Percentiles rank a stretch among this genome's conserved stretches.
Conservation (phyloP, 2,113 vertebrate species). For the Morone chrysops region DNA sequence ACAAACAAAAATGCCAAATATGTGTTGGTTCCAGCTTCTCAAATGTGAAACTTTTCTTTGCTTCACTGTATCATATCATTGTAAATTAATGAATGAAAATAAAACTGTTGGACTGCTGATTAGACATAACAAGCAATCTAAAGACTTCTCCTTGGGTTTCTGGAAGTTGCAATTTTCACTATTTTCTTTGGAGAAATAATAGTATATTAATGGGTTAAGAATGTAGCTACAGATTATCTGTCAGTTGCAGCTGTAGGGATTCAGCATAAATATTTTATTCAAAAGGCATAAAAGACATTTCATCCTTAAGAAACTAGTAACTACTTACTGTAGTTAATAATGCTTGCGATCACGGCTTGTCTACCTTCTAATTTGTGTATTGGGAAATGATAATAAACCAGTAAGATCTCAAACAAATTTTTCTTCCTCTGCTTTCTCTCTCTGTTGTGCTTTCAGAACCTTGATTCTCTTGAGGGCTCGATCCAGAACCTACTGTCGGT, state of each 20-base stretch:
- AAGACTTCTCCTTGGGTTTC: neutral
- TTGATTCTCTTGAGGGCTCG: slow-evolving; percentile 86
- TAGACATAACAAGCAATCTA: neutral
- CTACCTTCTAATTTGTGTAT: neutral
- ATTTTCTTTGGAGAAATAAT: neutral
- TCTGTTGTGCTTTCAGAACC: slow-evolving; percentile 78
- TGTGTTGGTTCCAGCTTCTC: neutral
- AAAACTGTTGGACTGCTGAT: neutral
- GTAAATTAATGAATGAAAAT: neutral
- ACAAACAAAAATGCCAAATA: neutral
- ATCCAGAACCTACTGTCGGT: slow-evolving; percentile 89
- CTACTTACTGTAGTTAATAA: neutral
- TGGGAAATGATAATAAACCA: neutral
- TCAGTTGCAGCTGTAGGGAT: neutral
- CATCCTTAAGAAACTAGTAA: neutral
- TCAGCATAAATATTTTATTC: neutral
- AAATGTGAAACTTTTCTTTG: neutral
- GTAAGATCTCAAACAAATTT: neutral
- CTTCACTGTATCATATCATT: neutral
- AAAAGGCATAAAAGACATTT: neutral
- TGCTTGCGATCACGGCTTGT: neutral
- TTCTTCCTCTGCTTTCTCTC: neutral
- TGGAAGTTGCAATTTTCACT: neutral
- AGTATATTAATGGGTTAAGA: neutral
- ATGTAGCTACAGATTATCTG: neutral